Conservation (phyloP, 2,113 vertebrate species). For the Pitta sordida region DNA sequence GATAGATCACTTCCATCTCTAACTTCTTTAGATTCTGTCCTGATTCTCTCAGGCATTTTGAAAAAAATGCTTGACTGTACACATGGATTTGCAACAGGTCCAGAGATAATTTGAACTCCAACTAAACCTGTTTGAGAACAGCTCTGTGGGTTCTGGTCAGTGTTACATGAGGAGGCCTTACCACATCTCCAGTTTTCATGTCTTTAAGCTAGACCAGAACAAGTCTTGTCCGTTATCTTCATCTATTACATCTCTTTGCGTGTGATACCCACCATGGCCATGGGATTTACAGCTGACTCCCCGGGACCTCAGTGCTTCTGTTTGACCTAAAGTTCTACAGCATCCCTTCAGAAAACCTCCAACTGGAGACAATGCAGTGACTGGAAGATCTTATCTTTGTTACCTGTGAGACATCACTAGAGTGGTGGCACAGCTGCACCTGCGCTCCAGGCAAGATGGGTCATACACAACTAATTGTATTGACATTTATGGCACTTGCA, state of each 20-base stretch:
- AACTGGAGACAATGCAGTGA: not conserved
- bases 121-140: not conserved
- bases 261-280: not conserved
- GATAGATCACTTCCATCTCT: constrained; percentile 22
- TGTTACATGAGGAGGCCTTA: not conserved
- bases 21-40: not conserved
- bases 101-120: not conserved
- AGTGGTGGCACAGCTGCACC: not conserved
- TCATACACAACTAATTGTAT: not conserved
- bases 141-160: not conserved
- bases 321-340: not conserved
- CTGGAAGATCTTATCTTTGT: not conserved
- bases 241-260: not conserved
- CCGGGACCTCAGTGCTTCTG: not conserved
- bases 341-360: not conserved
- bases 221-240: not conserved
- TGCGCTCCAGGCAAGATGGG: not conserved
- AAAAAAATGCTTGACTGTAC: not conserved
- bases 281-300: not conserved
- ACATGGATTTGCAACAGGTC: not conserved
- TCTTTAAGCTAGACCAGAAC: not conserved
- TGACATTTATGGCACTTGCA: not conserved
- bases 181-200: not conserved
- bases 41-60: not conserved
- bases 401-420: not conserved